Percentiles rank a stretch among this genome's conserved stretches.
Conservation (phyloP, 2,113 vertebrate genomes). For the Glaucidium brasilianum region DNA sequence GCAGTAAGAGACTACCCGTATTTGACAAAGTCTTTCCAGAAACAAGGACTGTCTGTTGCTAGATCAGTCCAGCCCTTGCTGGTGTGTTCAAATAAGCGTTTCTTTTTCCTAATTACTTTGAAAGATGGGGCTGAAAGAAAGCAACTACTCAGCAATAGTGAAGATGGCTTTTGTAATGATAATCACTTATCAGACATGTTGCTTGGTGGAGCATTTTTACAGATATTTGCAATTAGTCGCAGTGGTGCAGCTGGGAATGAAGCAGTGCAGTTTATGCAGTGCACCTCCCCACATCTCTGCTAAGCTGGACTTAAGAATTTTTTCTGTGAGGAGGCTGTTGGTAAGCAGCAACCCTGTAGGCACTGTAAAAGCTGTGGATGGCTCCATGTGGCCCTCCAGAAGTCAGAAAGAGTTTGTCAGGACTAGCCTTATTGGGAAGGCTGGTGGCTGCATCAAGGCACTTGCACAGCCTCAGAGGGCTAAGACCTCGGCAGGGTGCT, state of each 20-base stretch:
- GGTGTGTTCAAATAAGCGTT: neutral
- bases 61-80: neutral
- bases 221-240: neutral
- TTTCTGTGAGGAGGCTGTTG: neutral
- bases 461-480: neutral
- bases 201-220: neutral
- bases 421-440: neutral
- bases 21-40: neutral
- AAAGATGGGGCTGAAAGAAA: neutral
- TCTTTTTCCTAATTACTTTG: neutral
- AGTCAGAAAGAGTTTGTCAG: neutral
- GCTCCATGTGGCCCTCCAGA: neutral
- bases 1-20: neutral
- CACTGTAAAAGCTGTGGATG: neutral
- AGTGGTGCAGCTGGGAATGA: neutral
- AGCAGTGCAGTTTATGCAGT: neutral
- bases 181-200: neutral
- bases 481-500: neutral
- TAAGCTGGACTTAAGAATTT: neutral
- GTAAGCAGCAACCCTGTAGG: neutral
- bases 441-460: neutral
- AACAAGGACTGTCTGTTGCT: neutral
- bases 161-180: neutral
- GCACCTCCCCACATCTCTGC: neutral
- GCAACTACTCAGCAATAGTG: neutral